Conservation (phyloP, 2,113 vertebrate species). For the Hystrix brachyura region DNA sequence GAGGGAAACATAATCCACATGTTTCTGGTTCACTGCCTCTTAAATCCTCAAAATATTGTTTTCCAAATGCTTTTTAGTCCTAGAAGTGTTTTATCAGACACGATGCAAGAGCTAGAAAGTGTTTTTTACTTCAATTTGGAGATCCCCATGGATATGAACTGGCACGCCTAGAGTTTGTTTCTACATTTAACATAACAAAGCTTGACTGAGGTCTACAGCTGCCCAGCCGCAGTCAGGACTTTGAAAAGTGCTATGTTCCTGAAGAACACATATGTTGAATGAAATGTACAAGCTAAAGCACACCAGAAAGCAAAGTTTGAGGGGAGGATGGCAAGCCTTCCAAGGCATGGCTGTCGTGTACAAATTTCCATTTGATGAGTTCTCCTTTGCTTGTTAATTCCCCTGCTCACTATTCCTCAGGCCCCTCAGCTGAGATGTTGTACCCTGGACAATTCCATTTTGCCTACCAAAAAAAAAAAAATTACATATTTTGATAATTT, state of each 20-base stretch:
- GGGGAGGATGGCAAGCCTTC: not conserved
- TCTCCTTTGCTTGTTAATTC: not conserved
- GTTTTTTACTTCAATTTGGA: slow-evolving; percentile 47
- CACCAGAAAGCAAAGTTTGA: slow-evolving; percentile 18
- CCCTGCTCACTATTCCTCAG: not conserved
- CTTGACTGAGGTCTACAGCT: slow-evolving; percentile 12
- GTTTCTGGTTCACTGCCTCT: slow-evolving; percentile 77
- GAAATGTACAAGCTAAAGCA: not conserved
- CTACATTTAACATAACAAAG: slow-evolving; percentile 71
- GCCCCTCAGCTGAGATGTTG: not conserved
- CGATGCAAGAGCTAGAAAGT: slow-evolving; percentile 62
- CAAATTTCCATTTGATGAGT: slow-evolving; percentile 50
- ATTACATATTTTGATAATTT: slow-evolving; percentile 77
- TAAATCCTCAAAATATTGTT: slow-evolving; percentile 73
- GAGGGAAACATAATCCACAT: slow-evolving; percentile 75
- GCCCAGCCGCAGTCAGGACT: not conserved
- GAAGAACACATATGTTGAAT: slow-evolving; percentile 12
- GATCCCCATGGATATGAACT: slow-evolving; percentile 57
- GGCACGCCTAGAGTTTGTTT: slow-evolving; percentile 45
- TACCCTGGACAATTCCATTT: slow-evolving; percentile 29
- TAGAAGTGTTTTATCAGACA: slow-evolving; percentile 70
- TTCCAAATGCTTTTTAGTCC: slow-evolving; percentile 64
- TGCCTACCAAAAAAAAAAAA: not conserved
- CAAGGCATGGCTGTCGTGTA: not conserved
- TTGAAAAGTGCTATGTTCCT: not conserved